phyloP scores from a whole-genome alignment of 2,797 vertebrate genomes.

The Tachyglossus aculeatus region DNA sequence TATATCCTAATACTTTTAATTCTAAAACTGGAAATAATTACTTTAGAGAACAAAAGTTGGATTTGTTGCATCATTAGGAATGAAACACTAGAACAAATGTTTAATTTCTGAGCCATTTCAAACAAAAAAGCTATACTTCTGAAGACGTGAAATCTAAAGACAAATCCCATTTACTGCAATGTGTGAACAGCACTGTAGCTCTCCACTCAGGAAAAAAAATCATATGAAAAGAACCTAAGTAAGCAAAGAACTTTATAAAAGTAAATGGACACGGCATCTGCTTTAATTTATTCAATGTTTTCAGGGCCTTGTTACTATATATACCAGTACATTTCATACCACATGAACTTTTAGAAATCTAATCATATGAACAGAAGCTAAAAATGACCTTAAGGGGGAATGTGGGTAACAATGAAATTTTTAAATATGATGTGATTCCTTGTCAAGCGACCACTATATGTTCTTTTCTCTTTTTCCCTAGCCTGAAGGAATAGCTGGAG shows the following conservation, averaged over 20 bases:
- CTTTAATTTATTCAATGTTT: not conserved
- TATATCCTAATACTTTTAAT: too few species aligned
- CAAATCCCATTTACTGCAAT: not conserved
- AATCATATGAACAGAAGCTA: not conserved
- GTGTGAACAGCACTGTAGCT: not conserved
- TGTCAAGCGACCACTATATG: not conserved
- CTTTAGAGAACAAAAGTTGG: too few species aligned
- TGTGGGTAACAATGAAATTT: not conserved
- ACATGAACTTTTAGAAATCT: not conserved
- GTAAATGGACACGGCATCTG: not conserved
- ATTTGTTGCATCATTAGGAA: too few species aligned
- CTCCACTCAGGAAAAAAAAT: not conserved
- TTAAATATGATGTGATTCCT: not conserved
- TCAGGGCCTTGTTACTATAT: not conserved
- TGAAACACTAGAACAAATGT: too few species aligned
- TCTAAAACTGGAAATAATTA: too few species aligned
- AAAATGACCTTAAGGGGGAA: not conserved
- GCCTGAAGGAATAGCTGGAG: not conserved
- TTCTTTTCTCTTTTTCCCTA: not conserved
- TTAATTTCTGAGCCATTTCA: conserved; percentile 14
- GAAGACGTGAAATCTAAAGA: too few species aligned
- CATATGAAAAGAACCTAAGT: too few species aligned
- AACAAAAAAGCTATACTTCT: too few species aligned
- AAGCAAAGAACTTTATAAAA: too few species aligned
- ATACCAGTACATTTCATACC: not conserved